phyloP scores from a whole-genome alignment of 92 coral and sea anemone species.

The Chrysogorgia sp. region DNA sequence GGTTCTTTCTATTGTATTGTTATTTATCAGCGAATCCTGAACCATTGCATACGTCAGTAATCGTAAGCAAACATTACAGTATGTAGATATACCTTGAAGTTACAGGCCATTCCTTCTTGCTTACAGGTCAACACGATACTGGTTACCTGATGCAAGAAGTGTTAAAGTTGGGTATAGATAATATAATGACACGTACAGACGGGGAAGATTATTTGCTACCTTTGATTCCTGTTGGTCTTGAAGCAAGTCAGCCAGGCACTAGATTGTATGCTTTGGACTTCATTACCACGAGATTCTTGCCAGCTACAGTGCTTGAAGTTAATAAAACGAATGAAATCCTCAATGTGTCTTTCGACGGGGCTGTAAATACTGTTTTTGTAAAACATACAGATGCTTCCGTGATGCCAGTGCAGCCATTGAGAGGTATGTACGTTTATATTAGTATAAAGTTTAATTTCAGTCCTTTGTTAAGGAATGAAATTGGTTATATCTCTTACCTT shows the following conservation, averaged over 20 bases:
- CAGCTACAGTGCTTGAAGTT: conserved; percentile 4
- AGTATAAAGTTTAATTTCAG: too few species aligned
- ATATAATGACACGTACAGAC: neutral
- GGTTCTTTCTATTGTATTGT: too few species aligned
- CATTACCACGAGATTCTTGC: neutral
- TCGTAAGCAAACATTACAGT: too few species aligned
- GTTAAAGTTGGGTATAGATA: neutral
- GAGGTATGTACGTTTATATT: too few species aligned
- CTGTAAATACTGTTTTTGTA: neutral
- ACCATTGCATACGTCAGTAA: too few species aligned
- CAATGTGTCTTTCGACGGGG: neutral
- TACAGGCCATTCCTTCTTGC: neutral
- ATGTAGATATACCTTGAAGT: too few species aligned
- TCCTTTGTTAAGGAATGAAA: too few species aligned
- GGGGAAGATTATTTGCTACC: neutral
- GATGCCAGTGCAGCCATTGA: neutral
- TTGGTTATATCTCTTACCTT: too few species aligned
- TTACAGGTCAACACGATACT: neutral
- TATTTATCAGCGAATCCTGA: too few species aligned
- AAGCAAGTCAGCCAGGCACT: conserved; percentile 2
- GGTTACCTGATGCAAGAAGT: conserved; percentile 14
- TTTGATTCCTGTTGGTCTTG: neutral
- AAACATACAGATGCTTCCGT: neutral
- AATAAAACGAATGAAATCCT: neutral
- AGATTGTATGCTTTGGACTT: neutral